Conservation (phyloP, 2,797 vertebrate genomes). For the Otolemur crassicaudatus region DNA sequence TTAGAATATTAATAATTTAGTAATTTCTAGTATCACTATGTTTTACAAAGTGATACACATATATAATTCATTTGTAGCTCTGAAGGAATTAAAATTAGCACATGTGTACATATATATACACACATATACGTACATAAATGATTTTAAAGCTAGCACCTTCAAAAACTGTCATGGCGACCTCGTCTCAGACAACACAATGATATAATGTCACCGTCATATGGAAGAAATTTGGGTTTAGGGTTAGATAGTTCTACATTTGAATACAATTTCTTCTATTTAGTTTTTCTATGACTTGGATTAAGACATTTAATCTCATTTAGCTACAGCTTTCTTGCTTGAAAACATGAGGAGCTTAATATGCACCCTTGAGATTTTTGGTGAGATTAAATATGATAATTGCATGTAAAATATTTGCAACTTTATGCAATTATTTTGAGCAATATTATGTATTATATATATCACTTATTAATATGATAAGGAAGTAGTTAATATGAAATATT, state of each 20-base stretch:
- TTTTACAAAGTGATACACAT: not conserved
- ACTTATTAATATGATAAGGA: not conserved
- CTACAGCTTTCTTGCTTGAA: not conserved
- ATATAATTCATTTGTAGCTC: not conserved
- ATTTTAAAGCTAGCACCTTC: not conserved
- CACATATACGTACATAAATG: not conserved
- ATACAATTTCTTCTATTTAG: not conserved
- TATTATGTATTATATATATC: not conserved
- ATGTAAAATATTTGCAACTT: not conserved
- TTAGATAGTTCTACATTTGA: not conserved
- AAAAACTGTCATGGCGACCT: not conserved
- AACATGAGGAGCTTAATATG: not conserved
- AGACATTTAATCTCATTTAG: not conserved
- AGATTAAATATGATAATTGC: not conserved
- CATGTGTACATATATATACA: not conserved
- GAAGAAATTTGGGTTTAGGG: not conserved
- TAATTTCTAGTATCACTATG: not conserved
- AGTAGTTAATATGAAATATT: not conserved
- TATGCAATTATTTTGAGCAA: not conserved
- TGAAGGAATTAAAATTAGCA: not conserved
- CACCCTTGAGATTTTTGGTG: not conserved
- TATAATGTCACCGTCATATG: not conserved
- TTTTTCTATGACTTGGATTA: not conserved
- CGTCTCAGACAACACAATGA: not conserved
- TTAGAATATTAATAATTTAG: not conserved